These are phyloP conservation scores for Acanthopleura granulata DNA, from an alignment of 2,888 invertebrate genomes.

Conservation along the genomic window DNA sequence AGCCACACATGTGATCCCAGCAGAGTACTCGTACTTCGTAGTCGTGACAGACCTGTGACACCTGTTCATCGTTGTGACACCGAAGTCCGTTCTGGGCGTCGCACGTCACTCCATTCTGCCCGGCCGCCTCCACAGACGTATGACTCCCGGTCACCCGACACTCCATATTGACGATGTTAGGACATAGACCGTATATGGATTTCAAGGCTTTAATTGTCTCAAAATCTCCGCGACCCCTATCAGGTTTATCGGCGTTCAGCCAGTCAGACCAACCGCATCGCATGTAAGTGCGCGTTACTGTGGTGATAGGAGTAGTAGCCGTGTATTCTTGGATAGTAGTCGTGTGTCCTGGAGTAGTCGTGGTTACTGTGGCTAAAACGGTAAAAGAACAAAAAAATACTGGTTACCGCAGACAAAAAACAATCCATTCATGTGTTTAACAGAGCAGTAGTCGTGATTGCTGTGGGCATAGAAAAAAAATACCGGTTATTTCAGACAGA, in stretches of 20 bases:
- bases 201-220: slow-evolving; percentile 40
- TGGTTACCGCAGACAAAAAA: too few relatives aligned
- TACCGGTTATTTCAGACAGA: too few relatives aligned
- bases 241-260: slow-evolving; percentile 50
- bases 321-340: too few relatives aligned
- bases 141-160: slow-evolving; percentile 46
- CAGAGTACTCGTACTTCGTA: slow-evolving; percentile 87
- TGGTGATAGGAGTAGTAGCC: background rate
- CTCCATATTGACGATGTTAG: slow-evolving; percentile 46
- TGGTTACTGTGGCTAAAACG: too few relatives aligned
- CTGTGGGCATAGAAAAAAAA: too few relatives aligned
- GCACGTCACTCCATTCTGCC: slow-evolving; percentile 55
- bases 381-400: too few relatives aligned
- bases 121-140: slow-evolving; percentile 38
- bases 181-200: slow-evolving; percentile 48
- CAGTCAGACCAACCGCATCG: slow-evolving; percentile 55
- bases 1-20: slow-evolving; percentile 43
- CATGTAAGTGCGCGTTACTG: background rate
- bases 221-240: slow-evolving; percentile 44
- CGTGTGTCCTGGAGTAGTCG: too few relatives aligned
- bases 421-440: too few relatives aligned
- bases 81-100: slow-evolving; percentile 54
- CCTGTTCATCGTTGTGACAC: slow-evolving; percentile 55
- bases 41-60: slow-evolving; percentile 76
- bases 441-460: background rate